Base-by-base conservation (phyloP, 2,797 vertebrate genomes). In the Pyrocephalus nanus region DNA sequence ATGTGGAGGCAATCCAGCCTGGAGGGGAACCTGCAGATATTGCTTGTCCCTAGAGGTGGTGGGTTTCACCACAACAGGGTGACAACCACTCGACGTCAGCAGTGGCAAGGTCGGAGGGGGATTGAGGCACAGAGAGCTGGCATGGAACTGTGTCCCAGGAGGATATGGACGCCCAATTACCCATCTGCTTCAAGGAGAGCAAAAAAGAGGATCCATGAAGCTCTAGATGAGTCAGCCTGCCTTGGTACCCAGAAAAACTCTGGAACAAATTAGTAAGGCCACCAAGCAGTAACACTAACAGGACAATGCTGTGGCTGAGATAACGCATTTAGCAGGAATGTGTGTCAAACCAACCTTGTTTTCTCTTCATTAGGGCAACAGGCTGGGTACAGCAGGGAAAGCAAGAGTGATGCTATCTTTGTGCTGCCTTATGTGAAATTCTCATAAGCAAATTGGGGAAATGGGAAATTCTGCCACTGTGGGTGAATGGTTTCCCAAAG, bases 181-280 rank as follows among this genome's bases (percentile, higher is more conserved):
- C 29, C 3, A 2, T 80, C 18, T 76, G 26, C 48, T 80, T 86
- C 76, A 58, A n/a, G 38, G 87, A 77, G 20, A 1, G 2, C 21
- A 42, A 92, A 89, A 91, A 77, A 51, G 69, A 77, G 58, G 55
- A 93, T 70, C 48, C 2, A 7, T 61, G 71, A 91, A 90, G 60
- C 38, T 88, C 48, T 48, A 91, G 64, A 76, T 85, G 83, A 90
- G 38, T 86, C 74, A 85, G 20, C 26, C 27, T 66, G 60, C 30
- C 29, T 76, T 11, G 0, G 6, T 86, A 92, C 53, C 45, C 71
- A 76, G 88, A 93, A 93, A 84, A 70, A 32, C 1, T 2, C 51
- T 85, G 88, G 90, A 96, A 94, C 36, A 82, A 92, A 89, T 90
- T 94, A 83, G 83, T 82, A 92, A 92, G 71, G 69, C 58, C 82